Evolutionary conservation across 2,888 invertebrate genomes (phyloP), one percentile per base, ranked within the genome.

Genomic region (Torymus auratus): DNA sequence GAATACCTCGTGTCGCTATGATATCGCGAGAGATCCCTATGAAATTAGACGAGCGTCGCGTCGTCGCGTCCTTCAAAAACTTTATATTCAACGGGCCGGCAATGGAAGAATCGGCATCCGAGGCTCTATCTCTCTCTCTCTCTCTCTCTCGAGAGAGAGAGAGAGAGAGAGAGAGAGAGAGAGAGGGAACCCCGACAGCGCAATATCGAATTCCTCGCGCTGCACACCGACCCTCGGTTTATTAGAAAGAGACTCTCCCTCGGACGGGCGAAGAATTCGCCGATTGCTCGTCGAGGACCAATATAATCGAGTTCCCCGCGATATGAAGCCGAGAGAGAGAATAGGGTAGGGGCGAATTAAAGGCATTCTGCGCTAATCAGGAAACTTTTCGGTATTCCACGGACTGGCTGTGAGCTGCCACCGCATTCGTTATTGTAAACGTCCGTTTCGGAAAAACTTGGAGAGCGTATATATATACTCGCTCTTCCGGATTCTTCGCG

Each of bases 341-440:
- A 41, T 13, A 62, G 62, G 5, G 52, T 64, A 12, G 17, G 41
- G 28, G 12, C 69, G 73, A 82, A 79, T 82, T 79, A 79, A 79
- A 76, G 53, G 69, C 81, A 83, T 82, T 81, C 73, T 78, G 3
- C 58, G 64, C 79, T 79, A 79, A 82, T 82, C 82, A 76, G 71
- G 67, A 70, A 67, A 78, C 61, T 78, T 78, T 78, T 78, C 72
- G 72, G 78, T 77, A 77, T 77, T 65, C 65, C 62, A 50, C 20
- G 41, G 69, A 56, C 50, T n/a, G 15, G 2, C 50, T 11, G 14
- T 41, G 41, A 0, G 52, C 14, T 23, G n/a, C 65, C 53, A 78
- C 65, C 67, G 80, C 75, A 56, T 75, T 62, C 79, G 74, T 74
- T 74, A 73, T 79, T 74, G 70, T 70, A 75, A 74, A 80, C 75